Conservation (phyloP, 1,140 invertebrate species). For the Bombyx mandarina region DNA sequence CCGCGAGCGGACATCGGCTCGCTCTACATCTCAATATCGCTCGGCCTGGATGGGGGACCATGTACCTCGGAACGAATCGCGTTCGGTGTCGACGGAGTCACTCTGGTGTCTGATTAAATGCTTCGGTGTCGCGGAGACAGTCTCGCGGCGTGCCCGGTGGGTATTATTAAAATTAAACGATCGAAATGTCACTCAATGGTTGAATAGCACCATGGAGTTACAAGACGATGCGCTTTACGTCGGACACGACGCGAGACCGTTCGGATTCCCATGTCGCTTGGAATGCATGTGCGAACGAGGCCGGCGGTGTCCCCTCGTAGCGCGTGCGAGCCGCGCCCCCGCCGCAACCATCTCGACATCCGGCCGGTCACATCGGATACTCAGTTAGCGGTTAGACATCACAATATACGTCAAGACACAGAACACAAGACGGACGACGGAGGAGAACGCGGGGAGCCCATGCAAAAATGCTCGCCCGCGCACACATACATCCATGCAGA, state of each 20-base stretch:
- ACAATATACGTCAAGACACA: slow-evolving; percentile 68
- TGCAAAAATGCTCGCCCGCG: slow-evolving; percentile 54
- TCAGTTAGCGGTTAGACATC: slow-evolving; percentile 44
- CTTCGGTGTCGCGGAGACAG: too few species aligned
- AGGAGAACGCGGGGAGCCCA: slow-evolving; percentile 40
- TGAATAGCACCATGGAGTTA: too few species aligned
- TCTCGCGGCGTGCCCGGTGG: neutral
- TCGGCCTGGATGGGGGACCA: slow-evolving; percentile 68
- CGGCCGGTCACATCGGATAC: slow-evolving; percentile 42
- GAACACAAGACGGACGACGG: slow-evolving; percentile 57
- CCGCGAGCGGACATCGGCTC: slow-evolving; percentile 52
- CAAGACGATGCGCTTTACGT: slow-evolving; percentile 16
- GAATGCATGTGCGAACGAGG: slow-evolving; percentile 66
- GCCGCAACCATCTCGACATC: slow-evolving; percentile 41
- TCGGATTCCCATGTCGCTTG: slow-evolving; percentile 70
- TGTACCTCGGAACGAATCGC: slow-evolving; percentile 72
- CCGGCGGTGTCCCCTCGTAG: slow-evolving; percentile 41
- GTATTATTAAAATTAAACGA: too few species aligned
- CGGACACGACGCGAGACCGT: slow-evolving; percentile 44
- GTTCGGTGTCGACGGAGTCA: slow-evolving; percentile 36
- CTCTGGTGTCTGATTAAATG: slow-evolving; percentile 4
- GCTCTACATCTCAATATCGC: slow-evolving; percentile 73
- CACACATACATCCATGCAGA: slow-evolving; percentile 64
- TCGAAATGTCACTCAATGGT: too few species aligned
- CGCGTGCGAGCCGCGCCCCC: slow-evolving; percentile 29